phyloP scores from a whole-genome alignment of 2,888 invertebrate genomes.

The Tipula confusa region DNA sequence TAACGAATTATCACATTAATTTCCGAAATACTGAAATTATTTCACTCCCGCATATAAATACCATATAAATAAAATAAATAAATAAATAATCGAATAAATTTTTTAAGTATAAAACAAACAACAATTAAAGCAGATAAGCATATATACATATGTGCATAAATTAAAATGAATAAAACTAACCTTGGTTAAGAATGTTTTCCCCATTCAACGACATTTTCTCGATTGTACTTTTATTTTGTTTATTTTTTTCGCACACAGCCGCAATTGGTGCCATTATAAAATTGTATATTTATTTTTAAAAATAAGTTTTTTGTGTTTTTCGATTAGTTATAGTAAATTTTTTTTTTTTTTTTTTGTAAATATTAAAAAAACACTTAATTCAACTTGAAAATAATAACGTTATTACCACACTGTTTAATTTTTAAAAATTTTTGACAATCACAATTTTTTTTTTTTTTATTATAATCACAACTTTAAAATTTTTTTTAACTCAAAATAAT shows the following conservation, averaged over 20 bases:
- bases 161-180: not conserved
- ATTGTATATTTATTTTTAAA: not conserved
- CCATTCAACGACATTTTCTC: constrained; percentile 30
- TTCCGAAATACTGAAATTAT: not conserved
- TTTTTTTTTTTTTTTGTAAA: not conserved
- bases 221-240: not conserved
- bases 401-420: too few relatives aligned
- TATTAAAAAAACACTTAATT: not conserved
- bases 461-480: not conserved
- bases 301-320: not conserved
- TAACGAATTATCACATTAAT: not conserved
- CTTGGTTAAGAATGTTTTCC: constrained; percentile 20
- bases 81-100: not conserved
- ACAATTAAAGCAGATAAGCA: not conserved
- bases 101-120: not conserved
- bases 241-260: not conserved
- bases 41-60: not conserved
- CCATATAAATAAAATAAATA: not conserved
- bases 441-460: not conserved
- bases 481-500: not conserved
- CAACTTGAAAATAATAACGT: not conserved
- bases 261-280: constrained; percentile 31
- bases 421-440: not conserved
- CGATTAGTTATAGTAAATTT: not conserved
- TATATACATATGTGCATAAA: not conserved